phyloP scores from a whole-genome alignment of 1,140 invertebrate species.

The Hermetia illucens region DNA sequence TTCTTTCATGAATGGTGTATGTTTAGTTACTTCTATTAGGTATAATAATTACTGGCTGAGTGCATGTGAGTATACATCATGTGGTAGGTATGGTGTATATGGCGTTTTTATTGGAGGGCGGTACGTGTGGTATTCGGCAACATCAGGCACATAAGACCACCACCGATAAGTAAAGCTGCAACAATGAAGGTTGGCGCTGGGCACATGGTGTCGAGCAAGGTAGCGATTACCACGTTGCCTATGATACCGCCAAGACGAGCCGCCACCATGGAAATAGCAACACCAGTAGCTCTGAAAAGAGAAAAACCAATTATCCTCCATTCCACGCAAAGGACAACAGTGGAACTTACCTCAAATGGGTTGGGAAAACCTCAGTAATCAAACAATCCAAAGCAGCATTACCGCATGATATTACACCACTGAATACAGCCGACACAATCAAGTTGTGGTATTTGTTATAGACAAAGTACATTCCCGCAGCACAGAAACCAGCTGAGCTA shows the following conservation, averaged over 20 bases:
- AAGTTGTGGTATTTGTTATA: conserved; percentile 68
- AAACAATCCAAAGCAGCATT: conserved; percentile 78
- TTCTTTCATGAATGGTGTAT: no score
- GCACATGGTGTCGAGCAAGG: conserved; percentile 65
- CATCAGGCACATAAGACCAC: conserved; percentile 68
- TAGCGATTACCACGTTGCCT: conserved; percentile 73
- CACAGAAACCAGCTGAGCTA: conserved; percentile 67
- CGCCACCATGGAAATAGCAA: conserved; percentile 75
- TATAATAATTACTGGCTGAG: no score
- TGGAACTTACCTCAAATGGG: conserved; percentile 48
- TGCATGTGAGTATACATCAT: no score
- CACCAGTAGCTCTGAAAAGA: conserved; percentile 56
- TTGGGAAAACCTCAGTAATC: conserved; percentile 81
- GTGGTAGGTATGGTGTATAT: no score
- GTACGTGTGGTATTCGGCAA: conserved; percentile 73
- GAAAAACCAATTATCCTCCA: conserved; percentile 4
- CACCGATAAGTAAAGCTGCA: conserved; percentile 60
- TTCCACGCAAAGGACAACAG: conserved; percentile 1
- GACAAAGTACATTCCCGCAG: conserved; percentile 72
- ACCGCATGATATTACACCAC: conserved; percentile 74
- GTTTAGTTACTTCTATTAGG: no score
- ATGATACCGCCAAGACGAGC: conserved; percentile 72
- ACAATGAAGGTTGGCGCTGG: conserved; percentile 76
- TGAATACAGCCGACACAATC: conserved; percentile 69
- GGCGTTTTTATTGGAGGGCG: conserved; percentile 50